phyloP scores from a whole-genome alignment of 2,888 invertebrate genomes.

The Ophion costatus region DNA sequence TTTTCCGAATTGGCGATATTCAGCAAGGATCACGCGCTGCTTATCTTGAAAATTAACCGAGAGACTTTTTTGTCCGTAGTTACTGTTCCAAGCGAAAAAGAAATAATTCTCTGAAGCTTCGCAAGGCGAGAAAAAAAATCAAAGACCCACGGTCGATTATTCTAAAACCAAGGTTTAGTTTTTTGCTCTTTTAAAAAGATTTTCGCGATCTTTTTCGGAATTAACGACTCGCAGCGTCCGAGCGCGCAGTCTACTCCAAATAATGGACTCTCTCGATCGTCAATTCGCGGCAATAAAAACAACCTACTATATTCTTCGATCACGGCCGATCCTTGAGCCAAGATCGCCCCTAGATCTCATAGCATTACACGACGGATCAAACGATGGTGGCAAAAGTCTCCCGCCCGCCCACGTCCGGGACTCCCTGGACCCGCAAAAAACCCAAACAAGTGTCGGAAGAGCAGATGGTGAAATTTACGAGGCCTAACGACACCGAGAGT shows the following conservation, averaged over 20 bases:
- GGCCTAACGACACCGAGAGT: constrained; percentile 66
- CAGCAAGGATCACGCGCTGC: not conserved
- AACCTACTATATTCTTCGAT: not conserved
- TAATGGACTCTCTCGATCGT: not conserved
- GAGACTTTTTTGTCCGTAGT: not conserved
- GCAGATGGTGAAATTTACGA: constrained; percentile 74
- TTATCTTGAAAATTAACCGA: not conserved
- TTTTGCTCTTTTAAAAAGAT: not conserved
- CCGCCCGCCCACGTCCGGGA: constrained; percentile 16
- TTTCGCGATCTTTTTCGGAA: not conserved
- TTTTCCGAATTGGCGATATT: constrained; percentile 1
- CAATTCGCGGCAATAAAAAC: not conserved
- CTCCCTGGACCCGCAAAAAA: constrained; percentile 30
- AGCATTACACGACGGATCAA: not conserved
- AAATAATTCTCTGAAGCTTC: not conserved
- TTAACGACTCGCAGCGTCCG: not conserved
- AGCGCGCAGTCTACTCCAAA: not conserved
- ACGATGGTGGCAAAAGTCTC: not conserved
- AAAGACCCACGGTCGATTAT: not conserved
- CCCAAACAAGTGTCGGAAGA: constrained; percentile 50
- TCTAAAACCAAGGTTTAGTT: not conserved
- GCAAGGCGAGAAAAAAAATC: not conserved
- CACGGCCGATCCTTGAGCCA: not conserved
- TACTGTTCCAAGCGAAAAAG: not conserved
- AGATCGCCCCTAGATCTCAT: not conserved